Conservation (phyloP, 2,113 vertebrate species). For the Gallinago paraguaiae region DNA sequence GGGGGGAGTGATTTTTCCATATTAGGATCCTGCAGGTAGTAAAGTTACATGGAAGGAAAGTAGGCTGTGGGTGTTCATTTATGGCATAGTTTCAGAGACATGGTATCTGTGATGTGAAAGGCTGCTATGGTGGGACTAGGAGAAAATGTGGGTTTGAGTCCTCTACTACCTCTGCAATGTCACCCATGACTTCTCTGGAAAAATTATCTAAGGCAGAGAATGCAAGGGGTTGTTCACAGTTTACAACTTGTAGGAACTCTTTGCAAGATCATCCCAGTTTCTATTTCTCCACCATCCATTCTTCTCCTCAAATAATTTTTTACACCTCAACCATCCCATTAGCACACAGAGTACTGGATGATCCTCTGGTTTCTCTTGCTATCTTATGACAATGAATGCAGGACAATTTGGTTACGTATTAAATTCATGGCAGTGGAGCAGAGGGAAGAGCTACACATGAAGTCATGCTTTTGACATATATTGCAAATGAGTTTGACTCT, state of each 20-base stretch:
- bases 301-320: neutral
- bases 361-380: neutral
- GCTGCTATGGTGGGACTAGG: neutral
- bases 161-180: neutral
- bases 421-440: neutral
- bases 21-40: neutral
- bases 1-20: conserved; percentile 1
- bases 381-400: neutral
- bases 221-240: neutral
- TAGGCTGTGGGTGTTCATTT: neutral
- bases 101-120: neutral
- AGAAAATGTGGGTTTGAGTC: neutral
- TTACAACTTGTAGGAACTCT: neutral
- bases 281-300: neutral
- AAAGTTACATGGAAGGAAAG: neutral
- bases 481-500: neutral
- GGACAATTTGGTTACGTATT: neutral
- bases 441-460: neutral
- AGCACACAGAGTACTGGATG: neutral
- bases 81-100: neutral
- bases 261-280: neutral
- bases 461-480: neutral
- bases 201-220: neutral
- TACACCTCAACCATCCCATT: neutral
- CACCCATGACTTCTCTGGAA: neutral